A percentile compares a stretch with the other conserved stretches of the same genome.
phyloP scores from a whole-genome alignment of 2,888 invertebrate genomes.

The Ramazzottius varieornatus region DNA sequence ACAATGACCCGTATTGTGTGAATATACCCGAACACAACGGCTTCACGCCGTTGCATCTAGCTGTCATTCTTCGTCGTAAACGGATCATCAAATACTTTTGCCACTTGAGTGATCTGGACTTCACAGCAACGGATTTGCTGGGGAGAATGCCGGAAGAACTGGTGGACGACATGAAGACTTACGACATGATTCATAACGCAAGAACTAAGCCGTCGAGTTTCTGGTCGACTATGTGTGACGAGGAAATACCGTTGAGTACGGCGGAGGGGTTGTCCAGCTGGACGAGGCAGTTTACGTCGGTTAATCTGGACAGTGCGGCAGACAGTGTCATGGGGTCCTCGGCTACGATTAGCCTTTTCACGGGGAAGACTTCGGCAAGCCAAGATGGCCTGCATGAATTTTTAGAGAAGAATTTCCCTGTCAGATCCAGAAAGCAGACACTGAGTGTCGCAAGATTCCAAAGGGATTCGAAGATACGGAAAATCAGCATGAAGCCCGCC shows the following conservation, averaged over 20 bases:
- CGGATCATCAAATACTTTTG: neutral
- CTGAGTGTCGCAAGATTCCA: too few species aligned
- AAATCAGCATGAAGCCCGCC: too few species aligned
- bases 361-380: neutral
- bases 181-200: neutral
- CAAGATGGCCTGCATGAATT: neutral
- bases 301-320: neutral
- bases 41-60: neutral
- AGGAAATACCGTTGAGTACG: conserved; percentile 1
- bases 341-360: neutral
- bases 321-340: neutral
- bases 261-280: neutral
- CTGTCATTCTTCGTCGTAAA: neutral
- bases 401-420: neutral
- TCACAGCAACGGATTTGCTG: neutral
- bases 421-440: neutral
- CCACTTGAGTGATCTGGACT: neutral
- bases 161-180: neutral
- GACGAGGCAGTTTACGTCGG: neutral
- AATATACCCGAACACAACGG: neutral
- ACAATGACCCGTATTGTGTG: neutral
- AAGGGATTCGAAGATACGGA: too few species aligned
- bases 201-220: neutral
- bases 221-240: neutral
- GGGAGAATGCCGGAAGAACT: neutral